phyloP scores from a whole-genome alignment of 2,888 invertebrate species.

The Agonopterix heracliana region DNA sequence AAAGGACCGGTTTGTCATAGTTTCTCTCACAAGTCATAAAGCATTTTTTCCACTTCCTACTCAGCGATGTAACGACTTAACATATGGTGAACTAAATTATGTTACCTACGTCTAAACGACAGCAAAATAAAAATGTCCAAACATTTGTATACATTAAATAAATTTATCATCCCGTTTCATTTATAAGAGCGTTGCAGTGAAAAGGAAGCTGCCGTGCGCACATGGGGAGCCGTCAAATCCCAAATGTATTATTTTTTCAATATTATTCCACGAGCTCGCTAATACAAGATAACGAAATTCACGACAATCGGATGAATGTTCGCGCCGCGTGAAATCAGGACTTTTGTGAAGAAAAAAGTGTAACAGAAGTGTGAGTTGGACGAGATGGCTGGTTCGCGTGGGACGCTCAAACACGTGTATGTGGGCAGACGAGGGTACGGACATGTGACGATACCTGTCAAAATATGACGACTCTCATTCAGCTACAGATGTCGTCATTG shows the following conservation, averaged over 20 bases:
- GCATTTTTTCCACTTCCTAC: constrained; percentile 72
- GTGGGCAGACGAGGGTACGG: constrained; percentile 66
- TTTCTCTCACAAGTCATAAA: constrained; percentile 67
- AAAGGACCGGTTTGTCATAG: constrained; percentile 54
- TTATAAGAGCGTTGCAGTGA: constrained; percentile 56
- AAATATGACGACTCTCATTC: constrained; percentile 70
- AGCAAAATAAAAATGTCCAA: constrained; percentile 76
- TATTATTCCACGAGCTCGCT: constrained; percentile 59
- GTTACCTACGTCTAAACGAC: constrained; percentile 72
- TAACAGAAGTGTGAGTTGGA: constrained; percentile 40
- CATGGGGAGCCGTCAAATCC: constrained; percentile 72
- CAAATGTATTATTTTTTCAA: constrained; percentile 75
- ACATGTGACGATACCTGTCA: constrained; percentile 69
- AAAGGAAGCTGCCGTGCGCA: constrained; percentile 71
- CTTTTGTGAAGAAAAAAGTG: constrained; percentile 58
- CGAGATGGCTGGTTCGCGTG: constrained; percentile 33
- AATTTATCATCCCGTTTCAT: constrained; percentile 73
- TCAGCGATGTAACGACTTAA: constrained; percentile 61
- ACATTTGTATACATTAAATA: constrained; percentile 76
- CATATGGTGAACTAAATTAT: constrained; percentile 75
- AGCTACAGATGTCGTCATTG: constrained; percentile 71
- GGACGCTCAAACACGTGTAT: constrained; percentile 66
- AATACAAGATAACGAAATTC: constrained; percentile 71
- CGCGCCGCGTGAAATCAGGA: constrained; percentile 74
- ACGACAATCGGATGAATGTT: constrained; percentile 72